Evolutionary conservation across 2,113 vertebrate species (phyloP).

Genomic region (Jacana jacana): DNA sequence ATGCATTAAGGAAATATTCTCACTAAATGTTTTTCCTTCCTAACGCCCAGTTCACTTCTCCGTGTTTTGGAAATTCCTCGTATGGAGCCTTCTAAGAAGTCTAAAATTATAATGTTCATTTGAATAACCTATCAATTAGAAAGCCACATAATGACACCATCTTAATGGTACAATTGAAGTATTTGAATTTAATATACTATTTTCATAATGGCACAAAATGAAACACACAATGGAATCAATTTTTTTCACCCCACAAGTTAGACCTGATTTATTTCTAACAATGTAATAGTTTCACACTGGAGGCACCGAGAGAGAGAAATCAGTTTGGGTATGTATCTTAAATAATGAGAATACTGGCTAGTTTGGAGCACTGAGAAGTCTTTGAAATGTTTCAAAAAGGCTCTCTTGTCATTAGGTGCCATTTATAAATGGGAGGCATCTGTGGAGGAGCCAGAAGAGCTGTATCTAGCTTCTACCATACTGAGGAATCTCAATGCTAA

Average conservation of each 20-base stretch:
- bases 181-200: constrained; percentile 30
- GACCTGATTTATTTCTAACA: constrained; percentile 3
- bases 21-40: constrained; percentile 10
- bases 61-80: constrained; percentile 6
- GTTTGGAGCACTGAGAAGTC: not conserved
- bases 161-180: constrained; percentile 48
- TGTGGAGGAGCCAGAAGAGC: not conserved
- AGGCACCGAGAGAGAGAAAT: not conserved
- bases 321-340: not conserved
- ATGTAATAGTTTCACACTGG: not conserved
- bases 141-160: constrained; percentile 53
- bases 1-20: constrained; percentile 46
- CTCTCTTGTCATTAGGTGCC: not conserved
- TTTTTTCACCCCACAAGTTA: not conserved
- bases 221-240: not conserved
- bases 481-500: not conserved
- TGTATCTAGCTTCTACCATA: not conserved
- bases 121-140: constrained; percentile 57
- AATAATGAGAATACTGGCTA: not conserved
- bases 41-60: constrained; percentile 12
- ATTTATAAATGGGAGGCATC: not conserved
- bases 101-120: constrained; percentile 48
- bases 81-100: constrained; percentile 9
- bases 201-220: constrained; percentile 35
- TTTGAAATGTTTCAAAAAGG: not conserved